Conservation (phyloP, 92 coral and sea anemone species). For the Scolanthus callimorphus region DNA sequence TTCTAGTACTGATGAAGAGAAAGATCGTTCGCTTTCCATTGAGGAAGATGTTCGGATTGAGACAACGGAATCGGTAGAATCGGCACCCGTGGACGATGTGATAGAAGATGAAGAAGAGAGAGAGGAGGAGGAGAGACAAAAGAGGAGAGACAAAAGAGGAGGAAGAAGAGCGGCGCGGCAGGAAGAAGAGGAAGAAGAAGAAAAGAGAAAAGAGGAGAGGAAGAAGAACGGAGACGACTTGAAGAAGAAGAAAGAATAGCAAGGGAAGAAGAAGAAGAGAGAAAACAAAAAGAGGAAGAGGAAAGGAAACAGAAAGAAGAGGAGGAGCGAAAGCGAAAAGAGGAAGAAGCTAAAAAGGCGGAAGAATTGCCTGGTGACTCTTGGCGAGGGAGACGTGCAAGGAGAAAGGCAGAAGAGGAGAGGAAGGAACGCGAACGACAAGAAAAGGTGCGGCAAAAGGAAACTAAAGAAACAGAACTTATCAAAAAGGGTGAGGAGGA, state of each 20-base stretch:
- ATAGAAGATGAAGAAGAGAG: conserved; percentile 32
- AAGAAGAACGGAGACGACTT: conserved; percentile 23
- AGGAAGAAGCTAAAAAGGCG: conserved; percentile 16
- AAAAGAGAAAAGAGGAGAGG: conserved; percentile 16
- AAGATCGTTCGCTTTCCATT: conserved; percentile 8
- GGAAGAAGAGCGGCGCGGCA: conserved; percentile 17
- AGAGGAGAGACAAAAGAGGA: conserved; percentile 27
- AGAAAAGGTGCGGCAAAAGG: conserved; percentile 14
- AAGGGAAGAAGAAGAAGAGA: conserved; percentile 18
- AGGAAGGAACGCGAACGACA: conserved; percentile 31
- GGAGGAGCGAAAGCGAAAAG: conserved; percentile 17
- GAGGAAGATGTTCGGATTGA: conserved; percentile 12
- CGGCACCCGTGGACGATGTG: conserved; percentile 38
- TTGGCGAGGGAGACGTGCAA: conserved; percentile 12
- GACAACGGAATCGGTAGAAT: conserved; percentile 12
- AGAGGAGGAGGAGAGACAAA: conserved; percentile 42
- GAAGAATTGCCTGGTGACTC: conserved; percentile 19
- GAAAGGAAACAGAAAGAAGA: background rate
- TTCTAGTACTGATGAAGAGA: conserved; percentile 14
- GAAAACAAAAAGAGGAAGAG: background rate
- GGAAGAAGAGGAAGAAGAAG: conserved; percentile 34
- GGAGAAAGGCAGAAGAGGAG: conserved; percentile 2
- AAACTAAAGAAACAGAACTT: conserved; percentile 13
- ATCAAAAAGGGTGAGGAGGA: conserved; percentile 19
- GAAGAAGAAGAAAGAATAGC: conserved; percentile 15